phyloP scores from a whole-genome alignment of 2,113 vertebrate genomes.

The Balaenoptera acutorostrata region DNA sequence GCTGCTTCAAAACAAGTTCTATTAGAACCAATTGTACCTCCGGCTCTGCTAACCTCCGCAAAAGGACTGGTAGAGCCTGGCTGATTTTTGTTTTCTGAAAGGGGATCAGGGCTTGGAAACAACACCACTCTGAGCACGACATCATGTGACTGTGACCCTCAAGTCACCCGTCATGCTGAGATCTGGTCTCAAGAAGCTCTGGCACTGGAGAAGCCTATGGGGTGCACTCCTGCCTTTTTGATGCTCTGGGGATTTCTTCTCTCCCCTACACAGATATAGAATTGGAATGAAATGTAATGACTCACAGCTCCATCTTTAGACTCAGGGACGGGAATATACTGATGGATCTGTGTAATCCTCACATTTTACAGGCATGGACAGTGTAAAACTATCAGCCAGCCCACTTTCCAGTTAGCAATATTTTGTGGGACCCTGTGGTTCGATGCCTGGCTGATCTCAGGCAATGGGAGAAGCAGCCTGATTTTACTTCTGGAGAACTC shows the following conservation, averaged over 20 bases:
- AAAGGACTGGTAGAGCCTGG: conserved; percentile 47
- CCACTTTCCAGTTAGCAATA: background rate
- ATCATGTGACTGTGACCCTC: conserved; percentile 64
- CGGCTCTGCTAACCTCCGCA: background rate
- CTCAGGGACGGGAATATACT: background rate
- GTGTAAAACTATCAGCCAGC: background rate
- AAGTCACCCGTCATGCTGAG: conserved; percentile 40
- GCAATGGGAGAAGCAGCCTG: background rate
- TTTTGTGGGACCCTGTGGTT: background rate
- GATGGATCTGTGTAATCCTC: conserved; percentile 1
- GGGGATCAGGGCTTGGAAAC: conserved; percentile 62
- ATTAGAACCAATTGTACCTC: conserved; percentile 39
- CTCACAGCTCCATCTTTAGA: background rate
- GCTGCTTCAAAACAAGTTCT: conserved; percentile 60
- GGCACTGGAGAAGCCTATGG: conserved; percentile 22
- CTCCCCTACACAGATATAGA: background rate
- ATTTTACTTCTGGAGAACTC: conserved; percentile 45
- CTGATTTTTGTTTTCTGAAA: conserved; percentile 69
- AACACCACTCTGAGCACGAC: conserved; percentile 33
- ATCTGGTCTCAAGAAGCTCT: background rate
- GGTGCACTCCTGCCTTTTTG: background rate
- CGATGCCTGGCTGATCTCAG: background rate
- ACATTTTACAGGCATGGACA: background rate
- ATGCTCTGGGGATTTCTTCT: conserved; percentile 45
- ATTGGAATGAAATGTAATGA: conserved; percentile 50